These are phyloP conservation scores for Melanchra persicariae DNA, from an alignment of 2,888 invertebrate genomes.

Conservation along the genomic window DNA sequence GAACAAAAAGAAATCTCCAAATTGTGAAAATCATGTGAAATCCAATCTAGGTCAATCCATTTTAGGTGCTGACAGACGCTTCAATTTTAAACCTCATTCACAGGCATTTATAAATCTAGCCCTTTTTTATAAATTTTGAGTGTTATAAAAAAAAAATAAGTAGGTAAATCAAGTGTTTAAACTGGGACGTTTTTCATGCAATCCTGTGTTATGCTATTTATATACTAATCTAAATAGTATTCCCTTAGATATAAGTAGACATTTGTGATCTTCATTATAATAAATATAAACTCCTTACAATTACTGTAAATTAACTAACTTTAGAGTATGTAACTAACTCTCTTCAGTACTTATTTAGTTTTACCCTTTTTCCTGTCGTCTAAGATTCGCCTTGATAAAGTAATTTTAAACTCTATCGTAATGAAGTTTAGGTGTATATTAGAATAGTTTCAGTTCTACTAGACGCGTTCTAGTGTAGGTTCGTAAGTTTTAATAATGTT, in stretches of 20 bases:
- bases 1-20: slow-evolving; percentile 34
- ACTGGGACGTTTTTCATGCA: slow-evolving; percentile 3
- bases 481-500: slow-evolving; percentile 65
- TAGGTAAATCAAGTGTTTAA: neutral
- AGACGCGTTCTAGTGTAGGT: slow-evolving; percentile 67
- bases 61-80: too few species aligned
- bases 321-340: slow-evolving; percentile 58
- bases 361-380: slow-evolving; percentile 58
- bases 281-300: slow-evolving; percentile 59
- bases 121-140: too few species aligned
- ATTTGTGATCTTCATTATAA: slow-evolving; percentile 71
- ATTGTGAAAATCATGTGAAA: slow-evolving; percentile 18
- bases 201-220: slow-evolving; percentile 43
- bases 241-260: slow-evolving; percentile 65
- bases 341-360: slow-evolving; percentile 65
- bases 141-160: neutral
- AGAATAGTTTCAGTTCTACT: slow-evolving; percentile 70
- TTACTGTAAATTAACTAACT: slow-evolving; percentile 62
- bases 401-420: slow-evolving; percentile 66
- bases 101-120: neutral
- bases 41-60: slow-evolving; percentile 1
- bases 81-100: slow-evolving; percentile 10
- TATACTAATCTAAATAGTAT: slow-evolving; percentile 60
- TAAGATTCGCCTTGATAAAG: slow-evolving; percentile 71
- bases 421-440: slow-evolving; percentile 68